These are phyloP conservation scores for Cariama cristata DNA, from an alignment of 2,113 vertebrate species.

Conservation along the genomic window DNA sequence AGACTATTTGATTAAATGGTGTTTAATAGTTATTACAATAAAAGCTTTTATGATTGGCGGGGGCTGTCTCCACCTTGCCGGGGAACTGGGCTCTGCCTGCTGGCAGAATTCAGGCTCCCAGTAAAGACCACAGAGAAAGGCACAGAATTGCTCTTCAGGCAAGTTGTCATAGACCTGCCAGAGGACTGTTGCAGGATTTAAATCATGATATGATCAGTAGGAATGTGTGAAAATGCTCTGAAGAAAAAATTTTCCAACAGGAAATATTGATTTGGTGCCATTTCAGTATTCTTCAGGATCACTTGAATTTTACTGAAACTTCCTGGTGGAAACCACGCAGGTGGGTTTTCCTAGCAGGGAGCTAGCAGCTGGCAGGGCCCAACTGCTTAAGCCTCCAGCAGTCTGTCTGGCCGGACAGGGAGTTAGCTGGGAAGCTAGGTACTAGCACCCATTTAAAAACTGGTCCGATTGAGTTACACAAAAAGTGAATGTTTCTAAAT, in stretches of 20 bases:
- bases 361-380: background rate
- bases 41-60: background rate
- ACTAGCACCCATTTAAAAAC: background rate
- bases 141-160: background rate
- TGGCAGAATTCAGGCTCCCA: background rate
- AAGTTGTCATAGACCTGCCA: background rate
- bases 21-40: background rate
- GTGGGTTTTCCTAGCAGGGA: background rate
- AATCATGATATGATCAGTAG: background rate
- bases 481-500: background rate
- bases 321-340: background rate
- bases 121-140: background rate
- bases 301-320: background rate
- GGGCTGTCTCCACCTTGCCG: background rate
- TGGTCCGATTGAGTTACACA: background rate
- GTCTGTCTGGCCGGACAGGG: background rate
- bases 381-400: background rate
- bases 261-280: background rate
- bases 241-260: background rate
- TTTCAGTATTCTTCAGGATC: background rate
- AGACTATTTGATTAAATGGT: background rate
- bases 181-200: background rate
- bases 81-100: background rate
- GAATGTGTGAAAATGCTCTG: background rate
- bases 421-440: background rate